Percentiles rank a stretch among this genome's conserved stretches.
These are phyloP conservation scores for Dynastes tityus DNA, from an alignment of 2,888 invertebrate genomes.

Conservation along the genomic window DNA sequence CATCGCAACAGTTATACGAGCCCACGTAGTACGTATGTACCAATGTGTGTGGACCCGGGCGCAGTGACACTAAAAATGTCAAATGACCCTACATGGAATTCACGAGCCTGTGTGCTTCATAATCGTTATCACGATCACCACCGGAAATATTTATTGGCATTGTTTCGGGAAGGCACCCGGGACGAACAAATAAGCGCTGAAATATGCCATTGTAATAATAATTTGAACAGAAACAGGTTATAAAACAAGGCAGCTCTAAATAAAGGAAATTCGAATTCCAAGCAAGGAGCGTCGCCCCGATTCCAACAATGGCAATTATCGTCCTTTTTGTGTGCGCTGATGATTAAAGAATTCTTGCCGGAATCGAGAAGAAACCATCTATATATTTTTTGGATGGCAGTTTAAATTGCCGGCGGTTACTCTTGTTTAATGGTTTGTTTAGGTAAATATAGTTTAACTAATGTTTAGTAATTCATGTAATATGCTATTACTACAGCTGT, in stretches of 20 bases:
- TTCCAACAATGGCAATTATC: slow-evolving; percentile 33
- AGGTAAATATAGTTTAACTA: too few relatives aligned
- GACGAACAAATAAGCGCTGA: slow-evolving; percentile 33
- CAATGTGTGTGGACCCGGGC: slow-evolving; percentile 8
- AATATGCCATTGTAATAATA: slow-evolving; percentile 48
- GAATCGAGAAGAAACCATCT: background rate
- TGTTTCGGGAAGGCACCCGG: slow-evolving; percentile 46
- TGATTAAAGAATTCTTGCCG: slow-evolving; percentile 29
- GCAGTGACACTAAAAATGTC: slow-evolving; percentile 54
- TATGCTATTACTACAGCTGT: too few relatives aligned
- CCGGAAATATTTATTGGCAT: slow-evolving; percentile 55
- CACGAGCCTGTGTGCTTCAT: slow-evolving; percentile 52
- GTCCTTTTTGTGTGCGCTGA: slow-evolving; percentile 12
- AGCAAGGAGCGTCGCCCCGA: slow-evolving; percentile 21
- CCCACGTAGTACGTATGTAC: slow-evolving; percentile 17
- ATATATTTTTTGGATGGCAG: background rate
- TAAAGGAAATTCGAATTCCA: slow-evolving; percentile 23
- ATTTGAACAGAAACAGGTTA: slow-evolving; percentile 40
- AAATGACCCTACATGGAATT: slow-evolving; percentile 55
- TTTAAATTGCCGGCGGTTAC: too few relatives aligned
- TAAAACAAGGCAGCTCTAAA: slow-evolving; percentile 39
- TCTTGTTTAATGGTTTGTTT: too few relatives aligned
- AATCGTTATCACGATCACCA: slow-evolving; percentile 54
- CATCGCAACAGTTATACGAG: slow-evolving; percentile 8
- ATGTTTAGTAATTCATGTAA: too few relatives aligned